A percentile compares a stretch with the other conserved stretches of the same genome.
Evolutionary conservation across 2,888 invertebrate genomes (phyloP).

Genomic region (Panzeria rudis): DNA sequence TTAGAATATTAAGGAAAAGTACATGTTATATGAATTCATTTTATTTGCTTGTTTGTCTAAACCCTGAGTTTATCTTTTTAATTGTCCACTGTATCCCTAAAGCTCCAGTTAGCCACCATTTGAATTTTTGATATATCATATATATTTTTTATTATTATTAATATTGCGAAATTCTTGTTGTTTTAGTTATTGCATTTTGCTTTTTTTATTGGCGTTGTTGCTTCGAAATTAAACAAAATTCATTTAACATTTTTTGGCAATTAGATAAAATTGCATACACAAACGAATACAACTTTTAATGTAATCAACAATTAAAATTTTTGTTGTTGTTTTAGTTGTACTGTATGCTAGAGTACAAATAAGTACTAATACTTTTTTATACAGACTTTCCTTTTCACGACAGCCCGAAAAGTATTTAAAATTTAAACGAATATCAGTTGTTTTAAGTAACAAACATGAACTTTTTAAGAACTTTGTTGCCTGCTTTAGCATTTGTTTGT

Average conservation of each 20-base stretch:
- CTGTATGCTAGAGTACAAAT: neutral
- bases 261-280: constrained; percentile 64
- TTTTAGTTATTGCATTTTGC: constrained; percentile 10
- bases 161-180: constrained; percentile 16
- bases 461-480: neutral
- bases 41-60: neutral
- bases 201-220: constrained; percentile 1
- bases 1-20: too few relatives aligned
- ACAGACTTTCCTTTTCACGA: neutral
- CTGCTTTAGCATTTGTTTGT: neutral
- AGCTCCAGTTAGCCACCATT: constrained; percentile 17
- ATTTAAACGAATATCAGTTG: neutral
- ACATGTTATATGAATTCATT: neutral
- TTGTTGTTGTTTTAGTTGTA: constrained; percentile 58
- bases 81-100: constrained; percentile 10
- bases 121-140: constrained; percentile 33
- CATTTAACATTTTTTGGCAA: constrained; percentile 63
- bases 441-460: neutral
- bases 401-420: neutral
- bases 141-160: constrained; percentile 21
- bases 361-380: neutral
- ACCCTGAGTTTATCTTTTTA: constrained; percentile 11
- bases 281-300: constrained; percentile 66
- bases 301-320: constrained; percentile 72
- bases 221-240: constrained; percentile 63